Percentiles rank a stretch among this genome's conserved stretches.
Evolutionary conservation across 2,888 invertebrate species (phyloP).

Genomic region (Halictus ligatus): DNA sequence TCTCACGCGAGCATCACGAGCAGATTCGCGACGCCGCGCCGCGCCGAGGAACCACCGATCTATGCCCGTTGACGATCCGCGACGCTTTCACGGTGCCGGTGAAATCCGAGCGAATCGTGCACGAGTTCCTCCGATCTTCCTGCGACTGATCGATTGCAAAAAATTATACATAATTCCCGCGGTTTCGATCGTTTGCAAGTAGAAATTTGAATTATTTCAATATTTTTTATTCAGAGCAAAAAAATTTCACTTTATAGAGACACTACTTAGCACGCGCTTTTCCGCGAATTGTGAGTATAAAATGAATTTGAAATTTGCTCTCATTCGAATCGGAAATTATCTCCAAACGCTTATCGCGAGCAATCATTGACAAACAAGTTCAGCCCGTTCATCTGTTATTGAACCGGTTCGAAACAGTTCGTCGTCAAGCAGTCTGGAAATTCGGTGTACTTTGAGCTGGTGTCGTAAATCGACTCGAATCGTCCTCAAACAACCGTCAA

Average conservation of each 20-base stretch:
- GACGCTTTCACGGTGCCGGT: conserved; percentile 53
- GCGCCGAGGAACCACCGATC: conserved; percentile 45
- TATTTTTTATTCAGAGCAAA: too few relatives aligned
- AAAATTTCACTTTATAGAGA: too few relatives aligned
- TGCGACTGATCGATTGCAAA: not conserved
- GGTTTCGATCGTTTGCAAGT: not conserved
- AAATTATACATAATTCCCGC: conserved; percentile 7
- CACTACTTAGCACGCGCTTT: too few relatives aligned
- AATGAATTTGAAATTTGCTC: not conserved
- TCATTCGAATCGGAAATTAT: not conserved
- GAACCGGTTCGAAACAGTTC: not conserved
- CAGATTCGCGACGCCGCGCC: conserved; percentile 15
- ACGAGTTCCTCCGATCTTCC: not conserved
- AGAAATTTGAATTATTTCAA: too few relatives aligned
- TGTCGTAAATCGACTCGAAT: not conserved
- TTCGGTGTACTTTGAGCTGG: conserved; percentile 36
- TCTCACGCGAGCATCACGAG: conserved; percentile 65
- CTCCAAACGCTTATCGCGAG: not conserved
- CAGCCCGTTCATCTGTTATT: not conserved
- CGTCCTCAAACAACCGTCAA: conserved; percentile 13
- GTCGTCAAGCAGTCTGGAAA: conserved; percentile 42
- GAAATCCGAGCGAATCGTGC: conserved; percentile 28
- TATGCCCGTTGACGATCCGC: conserved; percentile 28
- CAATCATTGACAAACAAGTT: conserved; percentile 9
- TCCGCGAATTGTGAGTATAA: too few relatives aligned